Percentiles rank a stretch among this genome's conserved stretches.
These are phyloP conservation scores for Corapipo altera DNA, from an alignment of 2,113 vertebrate genomes.

Conservation along the genomic window DNA sequence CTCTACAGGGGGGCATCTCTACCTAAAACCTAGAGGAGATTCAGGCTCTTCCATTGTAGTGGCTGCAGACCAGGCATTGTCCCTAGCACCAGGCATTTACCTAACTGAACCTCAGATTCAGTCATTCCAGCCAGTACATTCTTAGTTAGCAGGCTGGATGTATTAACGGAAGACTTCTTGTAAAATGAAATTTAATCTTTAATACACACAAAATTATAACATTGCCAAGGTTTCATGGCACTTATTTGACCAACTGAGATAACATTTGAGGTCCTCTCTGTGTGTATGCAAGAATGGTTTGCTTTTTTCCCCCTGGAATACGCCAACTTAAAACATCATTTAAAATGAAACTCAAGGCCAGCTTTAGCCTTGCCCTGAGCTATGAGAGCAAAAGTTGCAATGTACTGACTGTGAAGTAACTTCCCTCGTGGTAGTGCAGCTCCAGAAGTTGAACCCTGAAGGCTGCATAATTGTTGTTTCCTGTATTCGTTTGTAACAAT, in stretches of 20 bases:
- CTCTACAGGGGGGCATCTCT: rapidly evolving
- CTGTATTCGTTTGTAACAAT: slow-evolving; percentile 50
- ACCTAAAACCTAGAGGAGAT: neutral
- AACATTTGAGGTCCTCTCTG: neutral
- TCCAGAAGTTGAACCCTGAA: slow-evolving; percentile 27
- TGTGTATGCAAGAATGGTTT: neutral
- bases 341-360: slow-evolving; percentile 9
- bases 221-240: neutral
- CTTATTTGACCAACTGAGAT: neutral
- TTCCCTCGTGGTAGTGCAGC: neutral
- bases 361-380: slow-evolving; percentile 39
- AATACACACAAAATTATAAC: neutral
- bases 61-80: neutral
- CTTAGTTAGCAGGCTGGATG: neutral
- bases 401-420: neutral
- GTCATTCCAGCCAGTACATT: neutral
- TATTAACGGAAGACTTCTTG: neutral
- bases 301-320: neutral
- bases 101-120: neutral
- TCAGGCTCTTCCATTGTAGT: neutral
- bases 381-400: neutral
- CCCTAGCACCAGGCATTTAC: neutral
- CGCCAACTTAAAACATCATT: neutral
- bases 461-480: slow-evolving; percentile 56
- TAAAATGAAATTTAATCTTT: neutral